These are phyloP conservation scores for Carterocephalus palaemon DNA, from an alignment of 2,888 invertebrate genomes.

Conservation along the genomic window DNA sequence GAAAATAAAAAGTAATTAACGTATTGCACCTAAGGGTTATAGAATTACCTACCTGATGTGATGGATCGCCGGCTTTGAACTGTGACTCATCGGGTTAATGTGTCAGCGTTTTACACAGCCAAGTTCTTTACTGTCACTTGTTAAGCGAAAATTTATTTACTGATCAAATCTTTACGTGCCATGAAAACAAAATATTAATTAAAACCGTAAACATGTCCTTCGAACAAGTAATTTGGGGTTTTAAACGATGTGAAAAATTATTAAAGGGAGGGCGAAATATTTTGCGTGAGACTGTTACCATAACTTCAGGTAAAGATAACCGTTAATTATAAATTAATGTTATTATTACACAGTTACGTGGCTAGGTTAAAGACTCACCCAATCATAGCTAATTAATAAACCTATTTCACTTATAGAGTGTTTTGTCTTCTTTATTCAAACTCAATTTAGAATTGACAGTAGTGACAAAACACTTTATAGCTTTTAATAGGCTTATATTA, in stretches of 20 bases:
- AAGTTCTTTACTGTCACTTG: slow-evolving; percentile 14
- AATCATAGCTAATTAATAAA: too few species aligned
- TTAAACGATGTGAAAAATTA: slow-evolving; percentile 4
- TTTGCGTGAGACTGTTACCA: too few species aligned
- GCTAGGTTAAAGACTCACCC: too few species aligned
- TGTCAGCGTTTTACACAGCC: slow-evolving; percentile 17
- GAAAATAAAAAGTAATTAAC: slow-evolving; percentile 10
- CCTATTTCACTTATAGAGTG: too few species aligned
- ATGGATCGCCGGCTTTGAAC: slow-evolving; percentile 26
- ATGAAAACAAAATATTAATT: slow-evolving; percentile 7
- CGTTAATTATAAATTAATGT: too few species aligned
- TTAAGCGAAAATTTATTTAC: slow-evolving; percentile 17
- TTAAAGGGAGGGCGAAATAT: slow-evolving; percentile 1
- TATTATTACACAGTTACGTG: too few species aligned
- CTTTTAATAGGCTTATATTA: too few species aligned
- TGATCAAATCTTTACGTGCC: slow-evolving; percentile 19
- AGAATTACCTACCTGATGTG: slow-evolving; percentile 20
- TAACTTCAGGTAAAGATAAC: too few species aligned
- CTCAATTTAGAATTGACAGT: too few species aligned
- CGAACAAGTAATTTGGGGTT: slow-evolving; percentile 3
- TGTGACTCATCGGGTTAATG: slow-evolving; percentile 29
- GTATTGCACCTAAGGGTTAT: slow-evolving; percentile 10
- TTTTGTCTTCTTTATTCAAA: too few species aligned
- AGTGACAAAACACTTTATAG: too few species aligned
- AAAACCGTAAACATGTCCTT: slow-evolving; percentile 11